A percentile compares a stretch with the other conserved stretches of the same genome.
These are phyloP conservation scores for Thumatha senex DNA, from an alignment of 2,888 invertebrate species.

Conservation along the genomic window DNA sequence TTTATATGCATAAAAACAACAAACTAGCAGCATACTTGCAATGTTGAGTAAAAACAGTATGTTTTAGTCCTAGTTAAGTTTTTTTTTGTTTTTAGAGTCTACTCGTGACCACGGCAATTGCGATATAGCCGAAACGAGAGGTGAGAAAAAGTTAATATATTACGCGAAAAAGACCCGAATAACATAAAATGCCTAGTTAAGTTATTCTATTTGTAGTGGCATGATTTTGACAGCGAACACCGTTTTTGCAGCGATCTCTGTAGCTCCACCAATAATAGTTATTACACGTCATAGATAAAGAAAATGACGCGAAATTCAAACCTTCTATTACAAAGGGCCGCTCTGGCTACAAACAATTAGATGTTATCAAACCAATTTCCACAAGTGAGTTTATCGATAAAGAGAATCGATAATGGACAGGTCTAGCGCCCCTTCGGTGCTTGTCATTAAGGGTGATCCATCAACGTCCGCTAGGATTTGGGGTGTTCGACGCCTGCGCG, in stretches of 20 bases:
- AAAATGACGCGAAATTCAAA: neutral
- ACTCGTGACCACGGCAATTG: too few species aligned
- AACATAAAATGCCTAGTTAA: too few species aligned
- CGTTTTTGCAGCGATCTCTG: neutral
- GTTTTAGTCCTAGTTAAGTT: too few species aligned
- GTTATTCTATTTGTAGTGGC: neutral
- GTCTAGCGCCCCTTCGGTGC: slow-evolving; percentile 73
- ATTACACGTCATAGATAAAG: neutral
- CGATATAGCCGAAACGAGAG: too few species aligned
- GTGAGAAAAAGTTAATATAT: too few species aligned
- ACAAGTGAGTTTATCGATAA: slow-evolving; percentile 47
- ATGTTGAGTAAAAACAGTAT: too few species aligned
- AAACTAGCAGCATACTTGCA: too few species aligned
- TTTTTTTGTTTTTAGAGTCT: too few species aligned
- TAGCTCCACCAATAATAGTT: neutral
- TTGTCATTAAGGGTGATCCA: slow-evolving; percentile 84
- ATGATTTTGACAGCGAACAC: neutral
- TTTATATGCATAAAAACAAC: too few species aligned
- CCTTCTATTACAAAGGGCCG: slow-evolving; percentile 13
- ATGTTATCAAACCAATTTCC: slow-evolving; percentile 57
- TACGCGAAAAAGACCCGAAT: too few species aligned
- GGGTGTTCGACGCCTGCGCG: slow-evolving; percentile 77
- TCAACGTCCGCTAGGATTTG: slow-evolving; percentile 82
- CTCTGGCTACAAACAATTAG: slow-evolving; percentile 44
- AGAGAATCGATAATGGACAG: slow-evolving; percentile 45